Evolutionary conservation across 1,140 invertebrate species (phyloP), one percentile per base, ranked within the genome.

Genomic region (Solenopsis fugax): DNA sequence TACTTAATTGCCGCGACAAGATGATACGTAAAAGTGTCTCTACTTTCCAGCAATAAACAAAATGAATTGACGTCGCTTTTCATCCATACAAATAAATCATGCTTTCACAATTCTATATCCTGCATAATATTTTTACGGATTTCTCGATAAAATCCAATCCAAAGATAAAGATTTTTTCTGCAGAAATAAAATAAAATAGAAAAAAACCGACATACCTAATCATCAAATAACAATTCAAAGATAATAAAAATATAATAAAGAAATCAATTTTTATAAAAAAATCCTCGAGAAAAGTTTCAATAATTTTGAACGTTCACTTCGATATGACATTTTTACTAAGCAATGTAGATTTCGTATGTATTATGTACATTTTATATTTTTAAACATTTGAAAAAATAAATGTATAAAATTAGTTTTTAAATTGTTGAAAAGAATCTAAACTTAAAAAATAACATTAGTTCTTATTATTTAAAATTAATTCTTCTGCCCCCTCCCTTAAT

Each of bases 11-110:
- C 9, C 6, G 10, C 18, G 21, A 21, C 13, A 2, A 56, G 6
- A 62, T 24, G 13, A 69, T 69, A 50, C n/a, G 5, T 54, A 73
- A 73, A 72, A 52, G 9, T 60, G 16, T 81, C 48, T 69, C 60
- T 62, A 69, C 48, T 54, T 34, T 82, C 29, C 41, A 48, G 67
- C 7, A 21, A 77, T 45, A 60, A 82, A 58, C 29, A 73, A 34
- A 60, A 82, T 71, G 4, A 34, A 82, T 34, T 29, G 37, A 9
- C 5, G 18, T 54, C 48, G 18, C 1, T 82, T 58, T 80, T 52
- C 10, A 12, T 24, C 45, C 37, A 69, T 58, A 4, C 2, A 4
- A 80, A 18, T 78, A 78, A n/a, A 54, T 64, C 10, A 7, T 21
- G 12, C 58, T 65, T 80, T 69, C 18, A 29, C 48, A 69, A 80